Percentiles rank a stretch among this genome's conserved stretches.
Conservation (phyloP, 2,888 invertebrate species). For the Spicauda simplicius region DNA sequence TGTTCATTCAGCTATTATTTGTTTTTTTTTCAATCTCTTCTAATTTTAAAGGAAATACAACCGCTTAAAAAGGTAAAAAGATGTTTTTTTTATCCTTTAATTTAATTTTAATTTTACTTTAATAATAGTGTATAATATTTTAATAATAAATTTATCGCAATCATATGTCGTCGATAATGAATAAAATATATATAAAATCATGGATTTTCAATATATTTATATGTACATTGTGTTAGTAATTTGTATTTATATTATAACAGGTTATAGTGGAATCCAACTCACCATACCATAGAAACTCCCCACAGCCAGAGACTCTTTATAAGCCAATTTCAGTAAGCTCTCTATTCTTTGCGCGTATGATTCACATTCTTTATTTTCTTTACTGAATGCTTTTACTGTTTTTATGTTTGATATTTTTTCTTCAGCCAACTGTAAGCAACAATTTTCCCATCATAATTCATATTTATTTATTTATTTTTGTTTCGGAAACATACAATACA, state of each 20-base stretch:
- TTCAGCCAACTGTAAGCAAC: conserved; percentile 89
- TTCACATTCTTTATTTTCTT: conserved; percentile 91
- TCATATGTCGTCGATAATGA: too few species aligned
- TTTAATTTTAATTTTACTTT: too few species aligned
- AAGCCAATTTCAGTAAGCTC: conserved; percentile 90
- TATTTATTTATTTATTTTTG: too few species aligned
- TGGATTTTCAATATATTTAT: conserved; percentile 1
- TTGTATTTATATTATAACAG: neutral
- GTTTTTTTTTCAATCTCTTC: too few species aligned
- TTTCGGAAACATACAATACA: too few species aligned
- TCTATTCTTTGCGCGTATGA: conserved; percentile 88
- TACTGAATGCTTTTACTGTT: conserved; percentile 96
- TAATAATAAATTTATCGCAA: too few species aligned
- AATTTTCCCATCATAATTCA: neutral
- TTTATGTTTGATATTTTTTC: conserved; percentile 96
- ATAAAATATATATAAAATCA: neutral
- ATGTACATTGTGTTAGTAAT: too few species aligned
- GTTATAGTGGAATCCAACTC: conserved; percentile 44
- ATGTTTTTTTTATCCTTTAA: too few species aligned
- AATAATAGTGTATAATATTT: too few species aligned
- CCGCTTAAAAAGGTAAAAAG: too few species aligned
- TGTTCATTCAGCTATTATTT: too few species aligned
- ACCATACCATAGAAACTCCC: conserved; percentile 97
- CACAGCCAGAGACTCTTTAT: conserved; percentile 94
- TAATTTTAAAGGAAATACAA: too few species aligned